Evolutionary conservation across 1,140 invertebrate species (phyloP).

Genomic region (Thaumetopoea pityocampa): DNA sequence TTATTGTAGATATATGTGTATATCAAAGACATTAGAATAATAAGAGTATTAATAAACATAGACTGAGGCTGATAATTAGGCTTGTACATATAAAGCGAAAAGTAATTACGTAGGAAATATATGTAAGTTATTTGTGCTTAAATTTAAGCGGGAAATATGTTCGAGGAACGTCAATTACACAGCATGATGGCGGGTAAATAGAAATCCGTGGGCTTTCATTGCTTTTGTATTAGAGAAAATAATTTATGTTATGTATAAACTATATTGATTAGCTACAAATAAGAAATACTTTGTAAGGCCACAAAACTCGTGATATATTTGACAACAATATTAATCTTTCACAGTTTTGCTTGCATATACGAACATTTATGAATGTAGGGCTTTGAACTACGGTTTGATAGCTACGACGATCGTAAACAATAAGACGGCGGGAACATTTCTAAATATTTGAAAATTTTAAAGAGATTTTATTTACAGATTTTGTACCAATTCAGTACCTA

Average conservation of each 20-base stretch:
- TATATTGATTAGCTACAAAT: background rate
- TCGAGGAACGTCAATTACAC: constrained; percentile 28
- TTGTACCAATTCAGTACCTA: too few relatives aligned
- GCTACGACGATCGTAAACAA: too few relatives aligned
- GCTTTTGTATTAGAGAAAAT: constrained; percentile 15
- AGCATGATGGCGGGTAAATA: constrained; percentile 11
- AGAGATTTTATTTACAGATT: too few relatives aligned
- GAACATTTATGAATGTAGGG: too few relatives aligned
- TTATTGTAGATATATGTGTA: constrained; percentile 23
- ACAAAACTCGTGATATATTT: too few relatives aligned
- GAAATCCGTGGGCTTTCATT: constrained; percentile 15
- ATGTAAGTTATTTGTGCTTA: constrained; percentile 14
- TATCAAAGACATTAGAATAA: constrained; percentile 17
- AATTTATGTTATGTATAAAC: constrained; percentile 10
- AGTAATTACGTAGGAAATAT: constrained; percentile 14
- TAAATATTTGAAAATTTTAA: too few relatives aligned
- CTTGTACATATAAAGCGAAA: constrained; percentile 29
- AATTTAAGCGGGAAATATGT: constrained; percentile 18
- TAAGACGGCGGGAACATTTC: too few relatives aligned
- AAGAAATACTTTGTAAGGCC: too few relatives aligned
- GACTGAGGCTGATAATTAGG: constrained; percentile 32
- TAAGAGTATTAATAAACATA: constrained; percentile 36
- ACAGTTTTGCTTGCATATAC: too few relatives aligned
- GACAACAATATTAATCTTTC: too few relatives aligned
- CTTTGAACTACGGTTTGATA: too few relatives aligned